A percentile compares a stretch with the other conserved stretches of the same genome.
These are phyloP conservation scores for Lepidocolaptes lacrymiger DNA, from an alignment of 2,797 vertebrate genomes.

Conservation along the genomic window DNA sequence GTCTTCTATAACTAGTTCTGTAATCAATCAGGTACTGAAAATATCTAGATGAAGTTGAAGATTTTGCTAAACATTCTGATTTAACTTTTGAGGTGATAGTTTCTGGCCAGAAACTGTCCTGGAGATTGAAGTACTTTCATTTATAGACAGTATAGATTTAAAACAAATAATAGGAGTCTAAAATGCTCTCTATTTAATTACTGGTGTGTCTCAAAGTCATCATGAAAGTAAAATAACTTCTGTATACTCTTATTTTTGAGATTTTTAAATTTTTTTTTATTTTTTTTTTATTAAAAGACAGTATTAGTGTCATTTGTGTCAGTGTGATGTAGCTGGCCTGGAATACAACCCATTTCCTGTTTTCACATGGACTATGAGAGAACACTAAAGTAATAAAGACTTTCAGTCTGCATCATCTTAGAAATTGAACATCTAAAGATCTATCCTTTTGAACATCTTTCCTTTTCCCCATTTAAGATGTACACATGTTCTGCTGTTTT, in stretches of 20 bases:
- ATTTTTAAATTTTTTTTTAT: no score
- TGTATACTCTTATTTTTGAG: background rate
- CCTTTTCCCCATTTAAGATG: background rate
- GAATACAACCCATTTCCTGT: background rate
- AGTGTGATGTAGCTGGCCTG: background rate
- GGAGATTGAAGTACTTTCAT: background rate
- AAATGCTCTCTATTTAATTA: background rate
- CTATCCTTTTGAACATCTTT: background rate
- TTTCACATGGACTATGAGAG: background rate
- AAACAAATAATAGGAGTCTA: background rate
- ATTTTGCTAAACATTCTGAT: background rate
- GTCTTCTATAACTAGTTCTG: background rate
- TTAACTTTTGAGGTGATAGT: background rate
- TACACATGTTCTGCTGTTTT: background rate
- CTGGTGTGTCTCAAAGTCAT: background rate
- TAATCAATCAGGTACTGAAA: background rate
- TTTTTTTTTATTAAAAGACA: background rate
- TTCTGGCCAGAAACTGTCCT: background rate
- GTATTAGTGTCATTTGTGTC: background rate
- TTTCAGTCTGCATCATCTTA: background rate
- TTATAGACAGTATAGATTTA: background rate
- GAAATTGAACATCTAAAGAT: background rate
- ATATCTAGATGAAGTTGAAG: background rate
- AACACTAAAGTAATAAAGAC: background rate
- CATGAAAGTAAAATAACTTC: background rate